phyloP scores from a whole-genome alignment of 2,888 invertebrate genomes.

The Brachynemurus nebulosus region DNA sequence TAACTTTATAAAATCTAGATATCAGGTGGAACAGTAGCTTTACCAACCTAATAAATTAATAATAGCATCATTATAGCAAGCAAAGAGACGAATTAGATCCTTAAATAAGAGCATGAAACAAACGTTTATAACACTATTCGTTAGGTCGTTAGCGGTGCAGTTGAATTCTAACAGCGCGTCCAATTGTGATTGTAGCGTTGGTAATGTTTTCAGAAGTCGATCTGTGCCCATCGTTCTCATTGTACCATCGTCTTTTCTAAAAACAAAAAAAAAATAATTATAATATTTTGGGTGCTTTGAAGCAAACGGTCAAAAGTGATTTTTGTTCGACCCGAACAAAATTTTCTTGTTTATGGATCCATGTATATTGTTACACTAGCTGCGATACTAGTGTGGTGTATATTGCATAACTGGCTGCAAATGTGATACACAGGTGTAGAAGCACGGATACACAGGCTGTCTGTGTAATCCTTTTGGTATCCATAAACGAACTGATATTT shows the following conservation, averaged over 20 bases:
- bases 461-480: too few species aligned
- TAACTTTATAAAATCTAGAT: too few species aligned
- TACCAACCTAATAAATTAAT: constrained; percentile 78
- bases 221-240: constrained; percentile 95
- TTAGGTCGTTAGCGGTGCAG: constrained; percentile 90
- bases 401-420: too few species aligned
- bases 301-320: not conserved
- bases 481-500: too few species aligned
- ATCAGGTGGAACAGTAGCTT: too few species aligned
- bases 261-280: constrained; percentile 18
- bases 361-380: too few species aligned
- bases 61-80: constrained; percentile 99
- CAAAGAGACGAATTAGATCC: constrained; percentile 82
- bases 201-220: constrained; percentile 91
- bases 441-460: too few species aligned
- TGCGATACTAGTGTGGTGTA: too few species aligned
- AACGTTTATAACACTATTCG: constrained; percentile 81
- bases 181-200: constrained; percentile 87
- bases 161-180: constrained; percentile 95
- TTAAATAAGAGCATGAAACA: constrained; percentile 72
- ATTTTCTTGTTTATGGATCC: too few species aligned
- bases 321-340: not conserved
- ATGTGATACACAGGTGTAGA: too few species aligned
- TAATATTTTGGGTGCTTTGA: not conserved
- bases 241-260: constrained; percentile 92